Evolutionary conservation across 2,888 invertebrate genomes (phyloP).

Genomic region (Tenthredo distinguenda): DNA sequence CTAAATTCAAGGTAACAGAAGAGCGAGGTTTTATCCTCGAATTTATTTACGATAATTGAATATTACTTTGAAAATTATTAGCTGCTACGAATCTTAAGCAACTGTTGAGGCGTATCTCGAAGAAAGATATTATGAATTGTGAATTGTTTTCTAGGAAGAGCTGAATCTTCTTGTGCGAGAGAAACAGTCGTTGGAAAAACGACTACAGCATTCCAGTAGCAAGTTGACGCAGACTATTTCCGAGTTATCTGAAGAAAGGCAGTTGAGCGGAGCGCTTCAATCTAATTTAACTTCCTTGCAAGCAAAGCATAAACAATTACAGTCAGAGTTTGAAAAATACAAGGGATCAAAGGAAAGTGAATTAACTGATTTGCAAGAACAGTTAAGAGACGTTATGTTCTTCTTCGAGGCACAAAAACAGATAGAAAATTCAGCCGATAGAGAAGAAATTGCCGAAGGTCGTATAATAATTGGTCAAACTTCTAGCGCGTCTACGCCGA

Average conservation of each 20-base stretch:
- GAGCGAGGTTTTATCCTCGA: conserved; percentile 50
- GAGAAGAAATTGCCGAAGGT: conserved; percentile 83
- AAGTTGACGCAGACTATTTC: conserved; percentile 85
- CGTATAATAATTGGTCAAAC: conserved; percentile 81
- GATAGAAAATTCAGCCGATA: conserved; percentile 80
- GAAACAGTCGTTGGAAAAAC: conserved; percentile 86
- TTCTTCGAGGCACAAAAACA: conserved; percentile 93
- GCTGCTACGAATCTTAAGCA: neutral
- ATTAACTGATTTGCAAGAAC: conserved; percentile 92
- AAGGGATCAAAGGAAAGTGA: conserved; percentile 81
- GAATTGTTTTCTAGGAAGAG: conserved; percentile 77
- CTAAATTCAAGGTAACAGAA: conserved; percentile 70
- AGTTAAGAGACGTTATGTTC: conserved; percentile 98
- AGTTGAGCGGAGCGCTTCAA: conserved; percentile 88
- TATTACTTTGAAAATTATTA: neutral
- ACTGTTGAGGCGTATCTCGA: neutral
- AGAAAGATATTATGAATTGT: neutral
- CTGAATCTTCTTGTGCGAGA: conserved; percentile 82
- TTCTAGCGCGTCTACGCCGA: conserved; percentile 56
- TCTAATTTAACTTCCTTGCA: conserved; percentile 89
- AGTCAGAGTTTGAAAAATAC: conserved; percentile 72
- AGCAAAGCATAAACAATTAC: conserved; percentile 77
- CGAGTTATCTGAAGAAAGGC: conserved; percentile 91
- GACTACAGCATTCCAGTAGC: conserved; percentile 82
- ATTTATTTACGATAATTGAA: neutral